These are phyloP conservation scores for Stichodactyla helianthus DNA, from an alignment of 64 coral and sea anemone genomes.

Conservation along the genomic window DNA sequence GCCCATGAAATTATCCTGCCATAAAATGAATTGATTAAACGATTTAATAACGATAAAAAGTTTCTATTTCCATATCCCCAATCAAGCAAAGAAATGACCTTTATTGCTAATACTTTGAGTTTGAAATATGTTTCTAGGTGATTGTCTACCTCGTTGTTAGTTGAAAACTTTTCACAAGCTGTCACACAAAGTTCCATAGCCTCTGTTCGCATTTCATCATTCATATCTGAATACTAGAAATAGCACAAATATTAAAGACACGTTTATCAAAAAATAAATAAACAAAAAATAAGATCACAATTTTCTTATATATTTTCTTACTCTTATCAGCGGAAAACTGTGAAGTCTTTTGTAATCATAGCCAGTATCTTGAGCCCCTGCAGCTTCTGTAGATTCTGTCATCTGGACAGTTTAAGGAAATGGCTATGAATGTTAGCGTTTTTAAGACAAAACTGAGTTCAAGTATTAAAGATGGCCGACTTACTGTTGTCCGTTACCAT, in stretches of 20 bases:
- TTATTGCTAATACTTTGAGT: no score
- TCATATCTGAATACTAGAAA: constrained; percentile 95
- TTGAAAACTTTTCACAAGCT: constrained; percentile 98
- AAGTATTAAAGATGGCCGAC: constrained; percentile 1
- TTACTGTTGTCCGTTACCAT: constrained; percentile 20
- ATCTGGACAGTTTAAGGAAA: not conserved
- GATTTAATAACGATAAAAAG: not conserved
- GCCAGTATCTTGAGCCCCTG: constrained; percentile 67
- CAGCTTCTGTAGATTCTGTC: constrained; percentile 65
- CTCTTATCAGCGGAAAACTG: constrained; percentile 92
- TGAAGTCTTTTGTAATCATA: constrained; percentile 99
- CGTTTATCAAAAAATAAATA: not conserved
- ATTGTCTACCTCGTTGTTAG: constrained; percentile 84
- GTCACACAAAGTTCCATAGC: constrained; percentile 99
- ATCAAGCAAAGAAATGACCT: no score
- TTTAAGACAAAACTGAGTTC: not conserved
- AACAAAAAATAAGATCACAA: not conserved
- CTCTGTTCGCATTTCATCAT: constrained; percentile 99
- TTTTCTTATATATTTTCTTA: constrained; percentile 28
- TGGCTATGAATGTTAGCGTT: not conserved
- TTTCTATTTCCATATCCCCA: no score
- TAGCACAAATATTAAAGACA: not conserved
- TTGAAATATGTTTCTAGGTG: not conserved
- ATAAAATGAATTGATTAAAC: no score
- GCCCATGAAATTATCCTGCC: no score